Evolutionary conservation across 2,113 vertebrate species (phyloP).

Genomic region (Cariama cristata): DNA sequence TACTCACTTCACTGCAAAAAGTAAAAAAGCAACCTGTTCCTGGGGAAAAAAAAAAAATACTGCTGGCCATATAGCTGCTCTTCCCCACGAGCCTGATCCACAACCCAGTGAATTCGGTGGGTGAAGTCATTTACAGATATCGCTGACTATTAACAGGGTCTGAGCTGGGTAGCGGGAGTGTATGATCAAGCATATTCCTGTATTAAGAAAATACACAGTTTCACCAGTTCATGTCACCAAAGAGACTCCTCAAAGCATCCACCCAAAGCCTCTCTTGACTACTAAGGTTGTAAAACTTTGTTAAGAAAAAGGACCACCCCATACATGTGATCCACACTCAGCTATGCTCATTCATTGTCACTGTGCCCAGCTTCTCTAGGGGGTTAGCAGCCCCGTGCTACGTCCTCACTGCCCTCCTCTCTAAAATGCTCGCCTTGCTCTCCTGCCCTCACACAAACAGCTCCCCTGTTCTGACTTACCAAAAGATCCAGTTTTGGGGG

Average conservation of each 20-base stretch:
- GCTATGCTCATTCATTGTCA: background rate
- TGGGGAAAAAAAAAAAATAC: background rate
- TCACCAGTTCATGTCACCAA: background rate
- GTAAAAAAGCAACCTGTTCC: background rate
- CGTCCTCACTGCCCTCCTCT: background rate
- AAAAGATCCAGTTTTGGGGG: background rate
- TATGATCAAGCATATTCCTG: background rate
- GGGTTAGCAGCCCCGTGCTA: background rate
- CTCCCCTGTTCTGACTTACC: background rate
- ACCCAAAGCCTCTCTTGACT: background rate
- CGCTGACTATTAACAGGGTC: background rate
- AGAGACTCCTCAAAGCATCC: background rate
- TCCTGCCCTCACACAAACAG: background rate
- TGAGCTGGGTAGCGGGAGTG: background rate
- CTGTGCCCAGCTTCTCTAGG: background rate
- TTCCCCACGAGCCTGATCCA: background rate
- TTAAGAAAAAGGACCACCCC: background rate
- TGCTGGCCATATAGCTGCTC: background rate
- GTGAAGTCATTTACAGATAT: background rate
- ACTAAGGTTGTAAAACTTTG: background rate
- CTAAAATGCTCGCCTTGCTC: background rate
- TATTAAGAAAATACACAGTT: background rate
- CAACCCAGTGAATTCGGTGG: background rate
- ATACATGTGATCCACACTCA: background rate
- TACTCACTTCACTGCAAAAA: background rate